Base-by-base conservation (phyloP, 2,888 invertebrate genomes). In the Xylocampa areola region DNA sequence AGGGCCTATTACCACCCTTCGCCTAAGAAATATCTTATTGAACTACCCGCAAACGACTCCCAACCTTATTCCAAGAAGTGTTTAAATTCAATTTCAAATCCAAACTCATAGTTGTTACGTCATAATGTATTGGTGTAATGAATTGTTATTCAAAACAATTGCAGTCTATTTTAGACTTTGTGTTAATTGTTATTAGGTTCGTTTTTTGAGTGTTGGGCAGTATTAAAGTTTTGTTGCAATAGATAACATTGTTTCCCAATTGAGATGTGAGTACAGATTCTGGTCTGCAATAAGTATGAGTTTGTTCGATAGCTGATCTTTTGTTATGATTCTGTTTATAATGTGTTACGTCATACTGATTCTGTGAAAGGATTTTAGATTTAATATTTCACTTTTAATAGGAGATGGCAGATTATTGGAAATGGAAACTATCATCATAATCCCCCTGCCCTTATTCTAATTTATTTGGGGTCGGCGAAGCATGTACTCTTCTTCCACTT, bases 241-340 rank as follows among this genome's bases (percentile, higher is more conserved):
- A 76, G 89, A 89, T 89, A 86, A 82, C 82, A 90, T 89, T 91
- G 91, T 90, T 82, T 87, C 79, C 76, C 81, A 86, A 91, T 91
- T 89, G 87, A 91, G 91, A 90, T 90, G 89, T 88, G 87, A 81
- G 51, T 10, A 10, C 65, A 81, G 85, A 86, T 87, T 85, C 76
- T 75, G 71, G 77, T 74, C 81, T 78, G 70, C 84, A 86, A 86
- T 87, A 86, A 87, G 84, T 83, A 77, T 85, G 82, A 83, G 85
- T 85, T 78, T 79, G 59, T 45, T 63, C 47, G 68, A 76, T 75
- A 45, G 48, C 11, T 51, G 70, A 81, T 80, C 70, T 60, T 19
- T 25, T 49, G 49, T 50, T 61, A 48, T 30, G 44, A 60, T 45
- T 40, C 2, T 43, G 30, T 58, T 41, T 41, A 37, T 16, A 11